phyloP scores from a whole-genome alignment of 2,113 vertebrate genomes.

The Megaleporinus macrocephalus region DNA sequence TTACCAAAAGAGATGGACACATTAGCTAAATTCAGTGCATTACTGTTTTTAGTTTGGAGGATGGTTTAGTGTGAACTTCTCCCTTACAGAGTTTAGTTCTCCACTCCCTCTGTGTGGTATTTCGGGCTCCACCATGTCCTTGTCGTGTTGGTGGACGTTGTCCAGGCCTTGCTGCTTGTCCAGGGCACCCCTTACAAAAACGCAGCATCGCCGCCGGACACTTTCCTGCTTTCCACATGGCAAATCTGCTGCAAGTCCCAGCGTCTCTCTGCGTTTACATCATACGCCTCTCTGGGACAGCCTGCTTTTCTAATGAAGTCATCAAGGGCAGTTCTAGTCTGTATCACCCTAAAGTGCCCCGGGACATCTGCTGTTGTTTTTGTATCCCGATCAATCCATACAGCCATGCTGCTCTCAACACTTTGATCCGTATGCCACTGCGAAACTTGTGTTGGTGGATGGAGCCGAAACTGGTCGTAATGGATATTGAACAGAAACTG shows the following conservation, averaged over 20 bases:
- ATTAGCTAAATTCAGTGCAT: too few relatives aligned
- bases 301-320: constrained; percentile 35
- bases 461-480: not conserved
- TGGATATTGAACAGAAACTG: not conserved
- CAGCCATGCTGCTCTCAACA: constrained; percentile 9
- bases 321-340: constrained; percentile 41
- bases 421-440: constrained; percentile 20
- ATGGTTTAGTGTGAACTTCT: not conserved
- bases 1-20: not conserved
- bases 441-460: not conserved
- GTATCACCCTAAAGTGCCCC: constrained; percentile 19
- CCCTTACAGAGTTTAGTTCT: not conserved
- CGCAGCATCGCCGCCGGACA: constrained; percentile 67
- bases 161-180: constrained; percentile 70
- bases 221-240: constrained; percentile 56
- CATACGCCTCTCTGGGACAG: constrained; percentile 35
- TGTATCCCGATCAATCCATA: not conserved
- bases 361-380: constrained; percentile 42
- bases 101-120: constrained; percentile 50
- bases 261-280: constrained; percentile 13
- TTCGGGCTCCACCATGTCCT: constrained; percentile 62
- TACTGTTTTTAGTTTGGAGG: too few relatives aligned
- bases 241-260: constrained; percentile 55
- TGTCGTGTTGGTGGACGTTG: constrained; percentile 62
- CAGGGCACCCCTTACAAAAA: constrained; percentile 67